phyloP scores from a whole-genome alignment of 1,140 invertebrate species.

The Drosophila parabipectinata region DNA sequence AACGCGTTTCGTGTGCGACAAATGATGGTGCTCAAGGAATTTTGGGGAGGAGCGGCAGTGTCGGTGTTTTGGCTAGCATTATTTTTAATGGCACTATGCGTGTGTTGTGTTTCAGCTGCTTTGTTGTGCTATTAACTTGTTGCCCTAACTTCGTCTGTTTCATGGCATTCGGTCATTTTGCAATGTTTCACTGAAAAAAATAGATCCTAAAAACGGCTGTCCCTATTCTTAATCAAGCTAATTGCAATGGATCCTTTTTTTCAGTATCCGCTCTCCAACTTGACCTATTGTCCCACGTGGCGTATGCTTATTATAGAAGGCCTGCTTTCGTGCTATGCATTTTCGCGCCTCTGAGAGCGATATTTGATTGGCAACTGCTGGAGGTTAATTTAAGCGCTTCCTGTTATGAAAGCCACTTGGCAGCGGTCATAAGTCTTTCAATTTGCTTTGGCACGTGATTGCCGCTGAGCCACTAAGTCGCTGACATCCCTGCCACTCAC shows the following conservation, averaged over 20 bases:
- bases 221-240: too few species aligned
- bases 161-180: conserved; percentile 38
- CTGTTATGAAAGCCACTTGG: conserved; percentile 15
- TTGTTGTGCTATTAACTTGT: conserved; percentile 68
- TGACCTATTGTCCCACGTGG: conserved; percentile 21
- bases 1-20: conserved; percentile 78
- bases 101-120: conserved; percentile 52
- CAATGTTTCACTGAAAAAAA: not conserved
- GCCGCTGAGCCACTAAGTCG: conserved; percentile 55
- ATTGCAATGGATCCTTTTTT: not conserved
- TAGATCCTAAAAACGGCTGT: too few species aligned
- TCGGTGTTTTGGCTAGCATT: conserved; percentile 50
- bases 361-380: conserved; percentile 66
- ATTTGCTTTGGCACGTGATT: conserved; percentile 54
- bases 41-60: conserved; percentile 4
- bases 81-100: conserved; percentile 69
- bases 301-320: conserved; percentile 49
- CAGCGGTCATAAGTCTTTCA: conserved; percentile 64
- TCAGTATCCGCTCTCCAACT: conserved; percentile 15
- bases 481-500: conserved; percentile 50
- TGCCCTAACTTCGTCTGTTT: conserved; percentile 42
- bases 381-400: conserved; percentile 48
- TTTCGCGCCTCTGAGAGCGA: conserved; percentile 54
- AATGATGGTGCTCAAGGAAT: conserved; percentile 62
- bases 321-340: conserved; percentile 32